A percentile compares a stretch with the other conserved stretches of the same genome.
Evolutionary conservation across 2,797 vertebrate genomes (phyloP).

Genomic region (Salmo trutta): DNA sequence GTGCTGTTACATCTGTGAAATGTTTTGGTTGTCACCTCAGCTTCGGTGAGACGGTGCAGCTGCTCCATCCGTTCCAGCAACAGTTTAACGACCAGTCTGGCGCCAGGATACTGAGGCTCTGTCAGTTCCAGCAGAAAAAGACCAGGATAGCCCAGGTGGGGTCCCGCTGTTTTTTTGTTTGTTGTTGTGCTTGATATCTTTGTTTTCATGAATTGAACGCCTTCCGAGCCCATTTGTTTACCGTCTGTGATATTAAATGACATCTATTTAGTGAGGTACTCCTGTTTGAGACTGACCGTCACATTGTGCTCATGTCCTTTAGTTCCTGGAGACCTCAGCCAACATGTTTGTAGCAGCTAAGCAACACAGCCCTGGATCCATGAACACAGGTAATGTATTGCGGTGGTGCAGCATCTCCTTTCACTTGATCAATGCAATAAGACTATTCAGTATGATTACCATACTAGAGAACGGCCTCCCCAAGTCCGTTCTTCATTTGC

Average conservation of each 20-base stretch:
- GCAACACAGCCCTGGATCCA: conserved; percentile 77
- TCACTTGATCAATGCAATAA: conserved; percentile 11
- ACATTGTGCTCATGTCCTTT: conserved; percentile 17
- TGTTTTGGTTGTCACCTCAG: conserved; percentile 62
- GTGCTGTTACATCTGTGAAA: conserved; percentile 44
- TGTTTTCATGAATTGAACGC: neutral
- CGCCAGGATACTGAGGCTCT: conserved; percentile 86
- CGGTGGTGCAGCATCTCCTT: neutral
- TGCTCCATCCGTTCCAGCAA: conserved; percentile 95
- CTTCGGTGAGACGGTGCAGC: conserved; percentile 92
- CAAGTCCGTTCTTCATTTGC: neutral
- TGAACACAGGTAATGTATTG: conserved; percentile 76
- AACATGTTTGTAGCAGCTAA: conserved; percentile 88
- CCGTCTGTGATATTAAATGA: neutral
- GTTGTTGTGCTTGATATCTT: neutral
- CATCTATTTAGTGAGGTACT: neutral
- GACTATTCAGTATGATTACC: neutral
- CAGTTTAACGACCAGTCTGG: conserved; percentile 92
- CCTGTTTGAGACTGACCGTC: neutral
- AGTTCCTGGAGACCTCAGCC: conserved; percentile 92
- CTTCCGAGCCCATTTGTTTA: neutral
- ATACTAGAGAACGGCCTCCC: neutral
- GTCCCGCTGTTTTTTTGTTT: neutral
- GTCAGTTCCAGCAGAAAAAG: conserved; percentile 98
- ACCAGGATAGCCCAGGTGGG: conserved; percentile 94